Evolutionary conservation across 2,113 vertebrate species (phyloP), one percentile per base, ranked within the genome.

Genomic region (Lagenorhynchus albirostris): DNA sequence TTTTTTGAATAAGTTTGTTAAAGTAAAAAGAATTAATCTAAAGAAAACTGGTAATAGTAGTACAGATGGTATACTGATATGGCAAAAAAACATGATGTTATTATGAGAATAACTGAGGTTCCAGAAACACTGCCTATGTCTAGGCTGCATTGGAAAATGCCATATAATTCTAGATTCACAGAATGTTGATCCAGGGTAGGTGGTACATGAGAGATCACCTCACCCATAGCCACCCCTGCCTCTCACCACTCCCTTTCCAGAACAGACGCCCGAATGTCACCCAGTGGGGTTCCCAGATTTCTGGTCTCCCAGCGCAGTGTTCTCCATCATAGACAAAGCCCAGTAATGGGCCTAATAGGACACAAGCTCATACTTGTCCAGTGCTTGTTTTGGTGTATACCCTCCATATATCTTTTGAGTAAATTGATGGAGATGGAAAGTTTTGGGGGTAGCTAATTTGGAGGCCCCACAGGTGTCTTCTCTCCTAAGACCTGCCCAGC

Each of bases 141-240:
- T 9, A 74, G 13, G 33, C 31, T 58, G 26, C 44, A 21, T 0
- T 47, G 85, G 58, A 47, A 36, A 33, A 8, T 31, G 5, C 14
- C 25, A 9, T 33, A 38, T 53, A 38, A 55, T 63, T 80, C 86
- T n/a, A 47, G 44, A 38, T 21, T 74, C 63, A 68, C 0, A 31
- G 44, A 29, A 8, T 26, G 17, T 60, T 2, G 31, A 70, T 18
- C 36, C 33, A 31, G 1, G 2, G 36, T 29, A 9, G 1, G 0
- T 13, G 5, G 21, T 36, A 8, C 6, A 0, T 8, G 18, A 41
- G 58, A 17, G 10, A 41, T 36, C 12, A 38, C 1, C 25, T 23
- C 1, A 8, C 5, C 6, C 44, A 25, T 13, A 53, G 36, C 36
- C 8, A 25, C 26, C 13, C 1, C 29, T 25, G 10, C 29, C 8